Evolutionary conservation across 2,113 vertebrate genomes (phyloP), one percentile per base, ranked within the genome.

Genomic region (Saimiri boliviensis): DNA sequence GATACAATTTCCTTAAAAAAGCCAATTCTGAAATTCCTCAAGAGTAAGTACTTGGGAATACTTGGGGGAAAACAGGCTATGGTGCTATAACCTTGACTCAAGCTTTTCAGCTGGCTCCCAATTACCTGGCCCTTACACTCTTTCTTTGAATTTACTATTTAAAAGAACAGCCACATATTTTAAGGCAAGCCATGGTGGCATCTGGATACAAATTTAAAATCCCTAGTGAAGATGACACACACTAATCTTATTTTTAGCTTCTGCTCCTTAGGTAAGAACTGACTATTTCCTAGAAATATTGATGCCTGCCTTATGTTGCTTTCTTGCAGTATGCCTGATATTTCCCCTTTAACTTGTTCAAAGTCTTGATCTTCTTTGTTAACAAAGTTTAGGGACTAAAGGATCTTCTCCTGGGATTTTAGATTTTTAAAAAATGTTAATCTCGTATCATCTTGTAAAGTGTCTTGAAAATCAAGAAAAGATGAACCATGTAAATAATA

Each of bases 321-420:
- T 90, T 84, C 82, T 91, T 91, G 56, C 88, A 74, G n/a, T 81
- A 85, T 77, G 49, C 49, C 70, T 84, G 27, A 70, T 79, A 83
- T 66, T 89, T 92, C 23, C 49, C 42, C 49, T 79, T 63, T 70
- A 94, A 88, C 27, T 60, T 84, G 56, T 45, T 85, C 63, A 52
- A 68, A 76, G 45, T 85, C 13, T 88, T 54, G 81, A 90, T 76
- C n/a, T 60, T 77, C 27, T 93, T 80, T 93, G 70, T 42, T 81
- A 70, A 80, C 37, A 80, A n/a, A 94, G 35, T 37, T 77, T 13
- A 63, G 52, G 21, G 17, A 35, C 19, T 56, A 35, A 17, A 10
- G 58, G 70, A n/a, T 21, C 19, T n/a, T 95, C 17, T 96, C 37
- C 10, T 49, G n/a, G 23, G 23, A 63, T 71, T n/a, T 60, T 81